Conservation (phyloP, 2,888 invertebrate genomes). For the Diogma glabrata region DNA sequence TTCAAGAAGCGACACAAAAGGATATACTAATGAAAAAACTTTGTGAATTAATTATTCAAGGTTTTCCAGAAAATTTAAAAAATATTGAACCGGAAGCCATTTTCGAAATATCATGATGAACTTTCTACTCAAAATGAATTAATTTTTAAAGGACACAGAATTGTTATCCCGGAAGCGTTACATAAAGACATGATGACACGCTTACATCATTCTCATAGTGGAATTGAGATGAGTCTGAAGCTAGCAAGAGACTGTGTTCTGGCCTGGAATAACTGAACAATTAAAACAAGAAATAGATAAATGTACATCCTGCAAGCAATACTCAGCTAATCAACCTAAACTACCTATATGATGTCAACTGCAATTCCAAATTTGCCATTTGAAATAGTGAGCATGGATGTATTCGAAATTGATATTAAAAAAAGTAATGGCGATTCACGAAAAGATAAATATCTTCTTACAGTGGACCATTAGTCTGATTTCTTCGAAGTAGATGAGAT, state of each 20-base stretch:
- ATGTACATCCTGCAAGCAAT: background rate
- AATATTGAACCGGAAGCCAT: conserved; percentile 12
- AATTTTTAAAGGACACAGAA: conserved; percentile 13
- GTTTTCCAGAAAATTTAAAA: background rate
- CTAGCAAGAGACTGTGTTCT: conserved; percentile 15
- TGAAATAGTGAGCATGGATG: conserved; percentile 17
- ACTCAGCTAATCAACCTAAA: conserved; percentile 9
- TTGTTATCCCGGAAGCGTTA: too few relatives aligned
- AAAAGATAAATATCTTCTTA: conserved; percentile 3
- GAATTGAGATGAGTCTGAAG: conserved; percentile 13
- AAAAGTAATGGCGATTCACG: conserved; percentile 22
- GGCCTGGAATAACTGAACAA: conserved; percentile 16
- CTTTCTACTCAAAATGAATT: conserved; percentile 14
- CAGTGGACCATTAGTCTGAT: background rate
- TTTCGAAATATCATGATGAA: conserved; percentile 10
- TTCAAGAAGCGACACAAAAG: background rate
- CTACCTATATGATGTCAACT: conserved; percentile 15
- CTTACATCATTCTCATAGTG: conserved; percentile 15
- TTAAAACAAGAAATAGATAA: background rate
- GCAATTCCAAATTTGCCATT: conserved; percentile 17
- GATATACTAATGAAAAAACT: conserved; percentile 6
- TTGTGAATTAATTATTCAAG: background rate
- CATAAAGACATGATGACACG: conserved; percentile 7
- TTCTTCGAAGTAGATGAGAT: too few relatives aligned
- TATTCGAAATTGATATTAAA: conserved; percentile 10